These are phyloP conservation scores for Cricetomys ansorgei DNA, from an alignment of 2,113 vertebrate species.

Conservation along the genomic window DNA sequence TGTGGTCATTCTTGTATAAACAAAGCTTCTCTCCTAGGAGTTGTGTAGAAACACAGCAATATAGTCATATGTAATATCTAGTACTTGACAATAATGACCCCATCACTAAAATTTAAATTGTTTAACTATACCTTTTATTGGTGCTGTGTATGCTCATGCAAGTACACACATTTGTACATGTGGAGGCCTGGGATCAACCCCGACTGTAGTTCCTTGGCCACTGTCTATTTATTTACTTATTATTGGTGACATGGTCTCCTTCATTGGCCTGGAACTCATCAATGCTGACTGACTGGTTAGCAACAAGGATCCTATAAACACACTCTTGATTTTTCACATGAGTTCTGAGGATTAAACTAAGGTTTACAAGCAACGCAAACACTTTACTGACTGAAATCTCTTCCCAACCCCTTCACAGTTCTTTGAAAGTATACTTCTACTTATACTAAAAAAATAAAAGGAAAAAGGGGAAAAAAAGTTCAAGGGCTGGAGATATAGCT, in stretches of 20 bases:
- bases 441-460: not conserved
- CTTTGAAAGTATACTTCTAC: not conserved
- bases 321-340: not conserved
- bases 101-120: not conserved
- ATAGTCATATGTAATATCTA: not conserved
- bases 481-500: not conserved
- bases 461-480: not conserved
- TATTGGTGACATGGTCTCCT: not conserved
- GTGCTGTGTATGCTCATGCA: not conserved
- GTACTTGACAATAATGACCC: not conserved
- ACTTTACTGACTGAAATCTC: not conserved
- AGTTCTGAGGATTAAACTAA: not conserved
- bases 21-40: not conserved
- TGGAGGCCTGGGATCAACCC: not conserved
- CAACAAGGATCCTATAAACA: not conserved
- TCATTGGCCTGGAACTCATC: not conserved
- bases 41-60: not conserved
- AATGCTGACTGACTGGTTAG: not conserved
- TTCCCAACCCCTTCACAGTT: not conserved
- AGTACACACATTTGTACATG: not conserved
- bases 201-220: not conserved
- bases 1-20: not conserved
- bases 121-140: not conserved
- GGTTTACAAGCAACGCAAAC: not conserved
- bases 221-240: not conserved